Evolutionary conservation across 2,113 vertebrate genomes (phyloP), one percentile per base, ranked within the genome.

Genomic region (Caranx melampygus): DNA sequence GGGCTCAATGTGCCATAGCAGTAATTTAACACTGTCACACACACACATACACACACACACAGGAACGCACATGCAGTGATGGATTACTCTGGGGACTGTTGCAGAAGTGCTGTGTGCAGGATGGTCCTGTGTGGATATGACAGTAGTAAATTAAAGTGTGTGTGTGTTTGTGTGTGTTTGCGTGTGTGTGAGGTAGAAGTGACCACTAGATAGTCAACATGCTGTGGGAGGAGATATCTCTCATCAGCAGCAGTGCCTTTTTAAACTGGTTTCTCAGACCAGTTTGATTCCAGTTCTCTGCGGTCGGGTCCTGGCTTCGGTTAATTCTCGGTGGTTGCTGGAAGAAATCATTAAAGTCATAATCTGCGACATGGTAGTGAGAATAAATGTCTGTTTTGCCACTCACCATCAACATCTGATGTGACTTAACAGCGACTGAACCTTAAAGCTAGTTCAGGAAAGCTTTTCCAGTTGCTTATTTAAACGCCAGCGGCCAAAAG

Each of bases 1-100:
- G 82, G 82, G 88, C 87, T 92, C 88, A 92, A 81, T 88, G 85
- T 92, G 92, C 88, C 89, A 91, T 83, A 89, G 90, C 88, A 91
- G 89, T 92, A 91, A 93, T 91, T 91, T 90, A 90, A 90, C 85
- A 91, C 84, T 89, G 87, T 82, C 83, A 57, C 79, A 86, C 69
- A 73, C 79, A 63, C 79, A 86, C 73, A 64, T 49, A 80, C 62
- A 84, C 78, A 78, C 61, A 81, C 73, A 62, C 75, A 86, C 51
- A 51, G 59, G 45, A 74, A 84, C 33, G 76, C 66, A 72, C 82
- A 91, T 74, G 81, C 60, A 1, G 69, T 88, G 91, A 92, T 89
- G 79, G 75, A 91, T 91, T 85, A 88, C 89, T 87, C 70, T 4
- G 49, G 77, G 79, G 87, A 87, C 72, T 82, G 85, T 85, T 86